Percentiles rank a stretch among this genome's conserved stretches.
Evolutionary conservation across 37 sponge, comb jelly and placozoan species (phyloP).

Genomic region (Spongia lamella): DNA sequence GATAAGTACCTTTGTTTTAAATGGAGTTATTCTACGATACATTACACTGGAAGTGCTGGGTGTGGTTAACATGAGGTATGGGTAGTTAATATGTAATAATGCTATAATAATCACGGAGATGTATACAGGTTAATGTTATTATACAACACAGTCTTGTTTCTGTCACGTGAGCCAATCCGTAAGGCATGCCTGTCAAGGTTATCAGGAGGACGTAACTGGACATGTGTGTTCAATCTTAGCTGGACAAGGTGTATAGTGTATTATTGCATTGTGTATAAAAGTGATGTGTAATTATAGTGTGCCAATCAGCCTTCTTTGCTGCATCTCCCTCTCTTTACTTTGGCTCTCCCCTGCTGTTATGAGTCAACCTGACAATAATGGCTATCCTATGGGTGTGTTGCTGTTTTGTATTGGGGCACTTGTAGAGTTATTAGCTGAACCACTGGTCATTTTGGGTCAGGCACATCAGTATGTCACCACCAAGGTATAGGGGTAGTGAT

Average conservation of each 20-base stretch:
- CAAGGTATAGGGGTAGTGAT: constrained; percentile 55
- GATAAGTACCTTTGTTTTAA: constrained; percentile 67
- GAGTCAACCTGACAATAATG: constrained; percentile 57
- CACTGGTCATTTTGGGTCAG: constrained; percentile 77
- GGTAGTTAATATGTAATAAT: not conserved
- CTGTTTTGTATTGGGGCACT: constrained; percentile 74
- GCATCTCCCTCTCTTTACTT: not conserved
- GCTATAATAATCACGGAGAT: not conserved
- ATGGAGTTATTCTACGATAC: constrained; percentile 75
- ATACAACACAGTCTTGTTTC: constrained; percentile 78
- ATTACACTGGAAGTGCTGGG: constrained; percentile 80
- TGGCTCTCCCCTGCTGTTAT: constrained; percentile 30
- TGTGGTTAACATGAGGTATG: constrained; percentile 87
- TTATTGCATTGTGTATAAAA: not conserved
- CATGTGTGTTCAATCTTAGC: constrained; percentile 59
- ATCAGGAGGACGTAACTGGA: constrained; percentile 46
- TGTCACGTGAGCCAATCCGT: constrained; percentile 86
- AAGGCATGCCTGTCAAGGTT: constrained; percentile 76
- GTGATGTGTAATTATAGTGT: not conserved
- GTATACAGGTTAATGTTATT: constrained; percentile 74
- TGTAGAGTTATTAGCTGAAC: constrained; percentile 80
- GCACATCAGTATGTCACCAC: constrained; percentile 42
- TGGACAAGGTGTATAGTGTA: constrained; percentile 64
- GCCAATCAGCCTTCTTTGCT: not conserved
- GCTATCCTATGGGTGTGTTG: constrained; percentile 66